Evolutionary conservation across 2,113 vertebrate species (phyloP), one percentile per base, ranked within the genome.

Genomic region (Calidris pygmaea): DNA sequence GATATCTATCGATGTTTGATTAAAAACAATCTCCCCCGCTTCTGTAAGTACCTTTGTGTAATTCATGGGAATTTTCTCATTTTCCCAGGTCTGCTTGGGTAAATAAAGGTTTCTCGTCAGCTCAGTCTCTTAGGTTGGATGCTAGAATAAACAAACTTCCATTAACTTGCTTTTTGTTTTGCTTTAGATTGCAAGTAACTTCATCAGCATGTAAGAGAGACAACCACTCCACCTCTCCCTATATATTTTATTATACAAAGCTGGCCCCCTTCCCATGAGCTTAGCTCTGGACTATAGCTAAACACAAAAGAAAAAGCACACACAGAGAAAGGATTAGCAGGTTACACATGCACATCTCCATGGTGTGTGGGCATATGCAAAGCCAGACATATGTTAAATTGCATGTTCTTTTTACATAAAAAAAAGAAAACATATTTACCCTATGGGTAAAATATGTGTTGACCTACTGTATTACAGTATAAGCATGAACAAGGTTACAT

Each of bases 1-100:
- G 92, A 56, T 95, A 95, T 83, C 93, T 96, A 94, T 95, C 91
- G 92, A 93, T 94, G 85, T 94, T 96, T 97, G 90, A 97, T 97
- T 97, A 95, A 96, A 95, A 94, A 12, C 62, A 63, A n/a, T 94
- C 87, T 93, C 56, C 43, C 16, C 76, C 56, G 47, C 75, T 94
- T 96, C 85, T 87, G 5, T 90, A 93, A 96, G 89, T 94, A 93
- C 85, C 87, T 89, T 72, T 8, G 29, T 92, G 89, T 85, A 94
- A 95, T 96, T 96, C 87, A 58, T 48, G 48, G 85, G 81, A 63
- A 95, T 94, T 96, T 97, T 94, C 96, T 97, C 95, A 96, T 97
- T 97, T 97, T 94, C 74, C 79, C 90, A 79, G 78, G 73, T 93
- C 82, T 47, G 43, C 92, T 68, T 97, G 76, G 56, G 81, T 93